Base-by-base conservation (phyloP, 2,888 invertebrate species). In the Phengaris alcon region DNA sequence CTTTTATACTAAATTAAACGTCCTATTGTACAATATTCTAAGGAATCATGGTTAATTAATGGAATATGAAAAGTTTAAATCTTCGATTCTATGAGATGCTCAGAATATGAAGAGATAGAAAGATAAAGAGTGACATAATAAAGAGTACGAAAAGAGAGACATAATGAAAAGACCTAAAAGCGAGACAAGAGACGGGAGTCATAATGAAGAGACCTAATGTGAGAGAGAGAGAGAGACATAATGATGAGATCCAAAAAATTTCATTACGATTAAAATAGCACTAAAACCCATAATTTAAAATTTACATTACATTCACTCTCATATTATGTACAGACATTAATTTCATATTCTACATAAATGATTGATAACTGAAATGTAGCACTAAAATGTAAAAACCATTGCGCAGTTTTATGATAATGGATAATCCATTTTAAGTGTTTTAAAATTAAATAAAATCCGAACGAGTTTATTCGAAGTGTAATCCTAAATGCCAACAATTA, bases 401-500 rank as follows among this genome's bases (percentile, higher is more conserved):
- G 48, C 15, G 5, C 59, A 22, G 59, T 59, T 59, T 59, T 15
- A 59, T 15, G 22, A 12, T 64, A 64, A 64, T 35, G 35, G 12
- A 35, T 35, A 35, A 13, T 44, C 13, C 35, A 64, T 64, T 44
- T 22, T 64, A 35, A 52, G 52, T 52, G 52, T 52, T 52, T 52
- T 52, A 52, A 52, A 52, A 52, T 52, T 12, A 64, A 48, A 48
- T 48, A 48, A 64, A 64, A 64, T 64, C 64, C 64, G 12, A 64
- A 44, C 35, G 12, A 64, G 64, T 64, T 15, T 12, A 35, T 64
- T 64, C 6, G 64, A 12, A 35, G 10, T 12, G 35, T 64, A 64
- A 64, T 64, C 64, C 64, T 64, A 64, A 64, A 64, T 64, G 64
- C 35, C 64, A 64, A 64, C 64, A 64, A 64, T 64, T 64, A 44